Base-by-base conservation (phyloP, 2,888 invertebrate species). In the Allolobophora icterica region DNA sequence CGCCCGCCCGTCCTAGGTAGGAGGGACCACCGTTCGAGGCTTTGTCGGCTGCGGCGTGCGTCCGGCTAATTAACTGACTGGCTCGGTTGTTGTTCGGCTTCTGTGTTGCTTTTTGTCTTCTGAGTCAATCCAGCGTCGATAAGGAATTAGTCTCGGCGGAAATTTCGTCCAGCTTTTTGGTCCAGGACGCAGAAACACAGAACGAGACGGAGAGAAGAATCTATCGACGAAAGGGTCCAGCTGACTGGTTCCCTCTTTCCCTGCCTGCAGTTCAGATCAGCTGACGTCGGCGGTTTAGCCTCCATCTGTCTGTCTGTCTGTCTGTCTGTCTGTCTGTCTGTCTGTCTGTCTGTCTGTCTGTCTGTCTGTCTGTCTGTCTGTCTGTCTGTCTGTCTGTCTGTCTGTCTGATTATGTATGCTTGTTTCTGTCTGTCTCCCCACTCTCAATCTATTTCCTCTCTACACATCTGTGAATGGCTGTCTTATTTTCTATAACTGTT, bases 1-100 rank as follows among this genome's bases (percentile, higher is more conserved):
- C 71, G 71, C n/a, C 71, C 71, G 71, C n/a, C 71, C 71, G 71
- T 71, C 71, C n/a, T 71, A 71, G 71, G 71, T n/a, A n/a, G 71
- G 71, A 71, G 71, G 71, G n/a, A n/a, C 71, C 71, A n/a, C 30
- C 24, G 24, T 71, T 30, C 71, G 19, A 52, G 71, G 71, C 71
- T 71, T 71, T 71, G 71, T 71, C 71, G 71, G 71, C 52, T 52
- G 52, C 71, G 30, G 71, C 71, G 71, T 30, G 71, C 71, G 71
- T 71, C 30, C 8, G 11, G 71, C 71, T 71, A 71, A 71, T 71
- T 71, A 71, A n/a, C 71, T 13, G 71, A 71, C 71, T 30, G 71
- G n/a, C 17, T n/a, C n/a, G 8, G 71, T n/a, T 71, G 71, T 71
- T 71, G 30, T 71, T 71, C 71, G 30, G 11, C 71, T 71, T 71